Evolutionary conservation across 2,797 vertebrate species (phyloP).

Genomic region (Eulemur rubriventer): DNA sequence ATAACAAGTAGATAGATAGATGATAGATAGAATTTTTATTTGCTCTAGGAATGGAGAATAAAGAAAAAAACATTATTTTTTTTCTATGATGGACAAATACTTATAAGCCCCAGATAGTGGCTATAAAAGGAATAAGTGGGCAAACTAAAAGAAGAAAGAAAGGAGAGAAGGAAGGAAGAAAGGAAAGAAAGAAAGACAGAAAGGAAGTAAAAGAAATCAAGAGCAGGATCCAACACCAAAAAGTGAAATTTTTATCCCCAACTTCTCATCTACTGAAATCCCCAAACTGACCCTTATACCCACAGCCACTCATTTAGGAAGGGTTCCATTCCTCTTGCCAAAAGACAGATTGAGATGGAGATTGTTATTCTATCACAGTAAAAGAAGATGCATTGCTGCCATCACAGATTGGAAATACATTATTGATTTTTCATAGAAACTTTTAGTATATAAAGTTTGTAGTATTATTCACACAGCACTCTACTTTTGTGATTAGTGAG

Average conservation of each 20-base stretch:
- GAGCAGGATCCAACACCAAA: background rate
- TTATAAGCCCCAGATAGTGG: background rate
- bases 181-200: fast-evolving
- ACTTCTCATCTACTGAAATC: background rate
- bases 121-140: background rate
- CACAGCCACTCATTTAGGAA: background rate
- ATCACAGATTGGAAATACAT: background rate
- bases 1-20: background rate
- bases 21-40: background rate
- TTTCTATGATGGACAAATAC: background rate
- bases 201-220: background rate
- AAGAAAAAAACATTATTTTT: background rate
- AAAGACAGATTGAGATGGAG: background rate
- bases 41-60: background rate
- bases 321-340: background rate
- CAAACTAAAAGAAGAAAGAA: background rate
- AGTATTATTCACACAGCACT: background rate
- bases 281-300: background rate
- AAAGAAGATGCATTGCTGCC: background rate
- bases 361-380: background rate
- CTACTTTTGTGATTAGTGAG: background rate
- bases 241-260: background rate
- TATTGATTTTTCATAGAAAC: background rate
- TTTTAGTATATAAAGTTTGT: background rate
- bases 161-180: background rate